Evolutionary conservation across 1,140 invertebrate species (phyloP), one percentile per base, ranked within the genome.

Genomic region (Drosophila seguyi): DNA sequence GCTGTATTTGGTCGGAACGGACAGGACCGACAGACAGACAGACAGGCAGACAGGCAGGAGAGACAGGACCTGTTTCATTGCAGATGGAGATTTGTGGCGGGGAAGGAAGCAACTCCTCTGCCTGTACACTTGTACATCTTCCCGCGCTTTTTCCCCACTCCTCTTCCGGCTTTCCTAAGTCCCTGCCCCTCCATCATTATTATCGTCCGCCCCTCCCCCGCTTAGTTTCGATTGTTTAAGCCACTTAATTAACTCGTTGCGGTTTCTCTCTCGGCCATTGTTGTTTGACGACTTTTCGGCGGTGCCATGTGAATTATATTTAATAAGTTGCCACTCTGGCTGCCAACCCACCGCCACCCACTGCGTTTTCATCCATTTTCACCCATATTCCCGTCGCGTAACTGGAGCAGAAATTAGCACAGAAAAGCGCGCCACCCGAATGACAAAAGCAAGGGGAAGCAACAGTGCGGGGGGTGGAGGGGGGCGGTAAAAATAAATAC

Each of bases 361-460:
- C 29, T 4, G n/a, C 25, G 48, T 31, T 50, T 50, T 31, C 45
- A 38, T 50, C 66, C 42, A 48, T 31, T 56, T 60, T 53, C 57
- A 11, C 22, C 62, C 55, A 56, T 66, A 59, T 57, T 56, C 41
- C 44, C 55, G 58, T 45, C 73, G 47, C 79, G 61, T 63, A 86
- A 86, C 83, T 86, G 42, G 82, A 87, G 82, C 83, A 86, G 75
- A 86, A 87, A 86, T 85, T 81, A 85, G 78, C 79, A 86, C 74
- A 81, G 68, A 78, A 73, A 77, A 77, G 63, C 60, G 52, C 36
- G 53, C 61, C 52, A 42, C 36, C 29, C 29, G 31, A 57, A 68
- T 60, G 31, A 57, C 14, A 55, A 55, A 38, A 22, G 52, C 34
- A 2, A 25, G 34, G 34, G 52, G 41, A 25, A n/a, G 31, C 27